Percentiles rank a stretch among this genome's conserved stretches.
Evolutionary conservation across 2,888 invertebrate species (phyloP).

Genomic region (Eledone cirrhosa): DNA sequence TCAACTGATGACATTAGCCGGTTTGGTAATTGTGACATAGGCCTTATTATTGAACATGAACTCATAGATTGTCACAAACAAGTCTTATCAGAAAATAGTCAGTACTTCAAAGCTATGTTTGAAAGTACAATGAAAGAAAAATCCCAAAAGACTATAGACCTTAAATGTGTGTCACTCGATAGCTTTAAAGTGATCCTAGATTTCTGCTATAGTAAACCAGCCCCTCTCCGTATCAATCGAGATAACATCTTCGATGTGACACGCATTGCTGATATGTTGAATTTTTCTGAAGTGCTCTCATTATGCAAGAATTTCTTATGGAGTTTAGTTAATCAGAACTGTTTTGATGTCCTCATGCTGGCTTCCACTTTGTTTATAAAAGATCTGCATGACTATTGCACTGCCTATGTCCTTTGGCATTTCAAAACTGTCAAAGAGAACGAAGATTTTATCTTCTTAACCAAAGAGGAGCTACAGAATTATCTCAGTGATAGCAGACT

Average conservation of each 20-base stretch:
- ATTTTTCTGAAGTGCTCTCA: conserved; percentile 13
- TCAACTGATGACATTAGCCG: neutral
- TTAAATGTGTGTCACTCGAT: conserved; percentile 1
- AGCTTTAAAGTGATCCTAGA: conserved; percentile 5
- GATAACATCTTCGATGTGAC: conserved; percentile 28
- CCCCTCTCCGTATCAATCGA: neutral
- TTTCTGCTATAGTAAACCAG: neutral
- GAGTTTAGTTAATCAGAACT: conserved; percentile 14
- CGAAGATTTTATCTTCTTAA: neutral
- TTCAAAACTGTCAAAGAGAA: conserved; percentile 12
- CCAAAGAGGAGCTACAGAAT: neutral
- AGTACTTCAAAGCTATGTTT: conserved; percentile 20
- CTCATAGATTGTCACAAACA: conserved; percentile 2
- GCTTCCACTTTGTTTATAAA: conserved; percentile 21
- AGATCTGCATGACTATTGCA: conserved; percentile 17
- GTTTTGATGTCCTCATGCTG: conserved; percentile 21
- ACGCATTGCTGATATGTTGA: conserved; percentile 17
- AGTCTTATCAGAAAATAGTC: neutral
- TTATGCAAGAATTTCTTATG: conserved; percentile 23
- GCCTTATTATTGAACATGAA: neutral
- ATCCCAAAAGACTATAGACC: neutral
- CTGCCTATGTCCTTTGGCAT: conserved; percentile 27
- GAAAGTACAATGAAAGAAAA: conserved; percentile 17
- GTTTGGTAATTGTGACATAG: neutral
- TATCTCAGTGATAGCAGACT: conserved; percentile 26